Percentiles rank a stretch among this genome's conserved stretches.
These are phyloP conservation scores for Drosophila lacertosa DNA, from an alignment of 1,140 invertebrate genomes.

Conservation along the genomic window DNA sequence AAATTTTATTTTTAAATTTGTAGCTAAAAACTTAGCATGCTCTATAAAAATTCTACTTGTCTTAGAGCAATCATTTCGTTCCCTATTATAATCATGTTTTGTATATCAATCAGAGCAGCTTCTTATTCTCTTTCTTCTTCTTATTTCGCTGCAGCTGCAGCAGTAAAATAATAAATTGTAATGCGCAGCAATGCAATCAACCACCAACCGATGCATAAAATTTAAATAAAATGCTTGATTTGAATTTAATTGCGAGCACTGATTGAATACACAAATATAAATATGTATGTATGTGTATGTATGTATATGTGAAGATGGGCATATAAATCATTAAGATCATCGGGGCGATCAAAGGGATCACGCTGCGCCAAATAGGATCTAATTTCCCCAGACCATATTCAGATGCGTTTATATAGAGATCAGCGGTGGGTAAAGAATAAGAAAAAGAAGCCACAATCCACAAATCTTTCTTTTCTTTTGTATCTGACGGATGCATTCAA, in stretches of 20 bases:
- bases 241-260: constrained; percentile 74
- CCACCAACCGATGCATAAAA: constrained; percentile 77
- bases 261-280: constrained; percentile 82
- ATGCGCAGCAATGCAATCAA: constrained; percentile 73
- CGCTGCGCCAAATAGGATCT: constrained; percentile 81
- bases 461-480: constrained; percentile 5
- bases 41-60: too few species aligned
- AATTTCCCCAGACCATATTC: constrained; percentile 67
- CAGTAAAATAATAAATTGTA: constrained; percentile 17
- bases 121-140: too few species aligned
- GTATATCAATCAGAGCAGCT: too few species aligned
- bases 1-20: too few species aligned
- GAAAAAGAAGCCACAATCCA: too few species aligned
- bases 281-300: too few species aligned
- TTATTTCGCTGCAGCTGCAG: too few species aligned
- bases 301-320: too few species aligned
- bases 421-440: constrained; percentile 42
- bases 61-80: too few species aligned
- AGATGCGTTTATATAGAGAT: constrained; percentile 68
- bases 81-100: too few species aligned
- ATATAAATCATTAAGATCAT: too few species aligned
- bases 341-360: constrained; percentile 70
- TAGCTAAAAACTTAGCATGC: too few species aligned
- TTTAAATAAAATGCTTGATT: constrained; percentile 83
- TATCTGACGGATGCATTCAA: constrained; percentile 66